Evolutionary conservation across 2,888 invertebrate genomes (phyloP), one percentile per base, ranked within the genome.

Genomic region (Caenorhabditis macrosperma): DNA sequence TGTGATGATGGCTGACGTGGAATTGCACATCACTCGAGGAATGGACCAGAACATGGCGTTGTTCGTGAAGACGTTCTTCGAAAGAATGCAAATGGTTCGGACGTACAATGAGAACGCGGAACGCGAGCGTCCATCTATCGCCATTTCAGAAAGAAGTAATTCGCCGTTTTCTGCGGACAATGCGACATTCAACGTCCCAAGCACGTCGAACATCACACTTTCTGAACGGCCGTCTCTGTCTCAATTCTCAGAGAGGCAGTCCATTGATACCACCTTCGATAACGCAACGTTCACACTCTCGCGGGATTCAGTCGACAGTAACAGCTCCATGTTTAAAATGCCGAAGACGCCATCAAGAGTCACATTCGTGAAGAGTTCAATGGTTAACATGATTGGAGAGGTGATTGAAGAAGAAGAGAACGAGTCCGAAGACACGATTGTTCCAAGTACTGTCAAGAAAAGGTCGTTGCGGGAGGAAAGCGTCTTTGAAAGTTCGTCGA

Each of bases 41-140:
- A 38, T 77, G 12, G 69, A 77, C 59, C 69, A 69, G 22, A 63
- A 64, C 24, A 26, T 77, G 22, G 48, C 69, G 1, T 54, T 77
- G n/a, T 77, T 77, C 20, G 77, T 66, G 9, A 77, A 77, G 33
- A 64, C 50, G 50, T 77, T 71, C 28, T n/a, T 77, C n/a, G 69
- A 71, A n/a, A 26, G 52, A 26, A 24, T 59, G 28, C 24, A 64
- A 12, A 24, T 28, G 7, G 50, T 77, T 20, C 35, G 33, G 15
- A 50, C n/a, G 20, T 57, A 38, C 9, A 48, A 68, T 9, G 57
- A 63, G 44, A 50, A 67, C 0, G 75, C 60, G 22, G 38, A 38
- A 38, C 38, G 3, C 2, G 38, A 38, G 15, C 38, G 38, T 2
- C 38, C 6, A 38, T 38, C 38, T 12, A 5, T 38, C 15, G 24